Percentiles rank a stretch among this genome's conserved stretches.
phyloP scores from a whole-genome alignment of 2,113 vertebrate species.

The Rattus rattus region DNA sequence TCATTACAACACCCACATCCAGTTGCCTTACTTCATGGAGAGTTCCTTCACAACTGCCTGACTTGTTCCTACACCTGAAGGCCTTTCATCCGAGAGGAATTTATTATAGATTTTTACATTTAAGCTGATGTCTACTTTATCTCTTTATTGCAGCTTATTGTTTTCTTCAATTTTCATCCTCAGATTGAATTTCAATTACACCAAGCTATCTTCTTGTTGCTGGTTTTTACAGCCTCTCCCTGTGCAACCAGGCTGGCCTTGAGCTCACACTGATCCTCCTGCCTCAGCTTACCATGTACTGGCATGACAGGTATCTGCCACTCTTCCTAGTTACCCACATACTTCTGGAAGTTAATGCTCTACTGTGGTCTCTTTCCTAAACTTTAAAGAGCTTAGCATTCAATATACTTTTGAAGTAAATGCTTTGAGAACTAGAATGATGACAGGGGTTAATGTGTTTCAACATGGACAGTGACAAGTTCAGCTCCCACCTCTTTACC shows the following conservation, averaged over 20 bases:
- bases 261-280: background rate
- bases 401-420: background rate
- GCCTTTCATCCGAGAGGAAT: background rate
- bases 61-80: background rate
- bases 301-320: background rate
- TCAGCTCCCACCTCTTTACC: background rate
- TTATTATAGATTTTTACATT: background rate
- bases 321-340: background rate
- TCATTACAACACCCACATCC: background rate
- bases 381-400: background rate
- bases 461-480: background rate
- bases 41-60: background rate
- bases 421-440: background rate
- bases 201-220: background rate
- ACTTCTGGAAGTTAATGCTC: background rate
- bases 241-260: background rate
- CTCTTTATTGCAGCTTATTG: background rate
- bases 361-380: background rate
- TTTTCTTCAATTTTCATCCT: slow-evolving; percentile 20
- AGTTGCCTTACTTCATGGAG: background rate
- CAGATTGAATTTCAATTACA: background rate
- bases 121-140: slow-evolving; percentile 45
- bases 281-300: background rate
- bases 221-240: background rate
- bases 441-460: background rate